phyloP scores from a whole-genome alignment of 2,113 vertebrate genomes.

The Chroicocephalus ridibundus region DNA sequence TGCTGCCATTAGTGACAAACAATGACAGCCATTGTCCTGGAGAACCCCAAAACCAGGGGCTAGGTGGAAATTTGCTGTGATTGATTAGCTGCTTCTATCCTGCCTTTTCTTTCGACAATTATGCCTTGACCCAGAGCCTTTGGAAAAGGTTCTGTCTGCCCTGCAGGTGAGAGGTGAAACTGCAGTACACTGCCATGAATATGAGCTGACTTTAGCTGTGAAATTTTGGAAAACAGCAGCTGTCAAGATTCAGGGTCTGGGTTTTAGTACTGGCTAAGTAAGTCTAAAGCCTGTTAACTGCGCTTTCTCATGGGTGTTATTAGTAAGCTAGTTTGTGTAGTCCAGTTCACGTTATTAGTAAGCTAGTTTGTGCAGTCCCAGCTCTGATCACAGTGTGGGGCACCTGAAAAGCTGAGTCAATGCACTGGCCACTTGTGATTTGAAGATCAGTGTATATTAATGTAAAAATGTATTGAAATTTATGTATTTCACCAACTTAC shows the following conservation, averaged over 20 bases:
- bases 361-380: background rate
- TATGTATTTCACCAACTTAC: background rate
- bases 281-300: background rate
- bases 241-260: background rate
- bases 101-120: background rate
- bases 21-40: background rate
- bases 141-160: background rate
- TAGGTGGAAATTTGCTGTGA: background rate
- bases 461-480: background rate
- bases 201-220: background rate
- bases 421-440: background rate
- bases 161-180: background rate
- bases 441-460: background rate
- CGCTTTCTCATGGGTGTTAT: background rate
- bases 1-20: background rate
- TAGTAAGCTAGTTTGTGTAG: background rate
- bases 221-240: background rate
- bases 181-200: background rate
- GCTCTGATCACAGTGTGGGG: background rate
- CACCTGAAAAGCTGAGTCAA: background rate
- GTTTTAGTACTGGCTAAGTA: background rate
- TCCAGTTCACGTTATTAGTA: background rate
- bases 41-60: background rate
- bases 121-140: background rate
- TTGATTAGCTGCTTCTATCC: background rate